These are phyloP conservation scores for Ormyrus rosae DNA, from an alignment of 2,888 invertebrate genomes.

Conservation along the genomic window DNA sequence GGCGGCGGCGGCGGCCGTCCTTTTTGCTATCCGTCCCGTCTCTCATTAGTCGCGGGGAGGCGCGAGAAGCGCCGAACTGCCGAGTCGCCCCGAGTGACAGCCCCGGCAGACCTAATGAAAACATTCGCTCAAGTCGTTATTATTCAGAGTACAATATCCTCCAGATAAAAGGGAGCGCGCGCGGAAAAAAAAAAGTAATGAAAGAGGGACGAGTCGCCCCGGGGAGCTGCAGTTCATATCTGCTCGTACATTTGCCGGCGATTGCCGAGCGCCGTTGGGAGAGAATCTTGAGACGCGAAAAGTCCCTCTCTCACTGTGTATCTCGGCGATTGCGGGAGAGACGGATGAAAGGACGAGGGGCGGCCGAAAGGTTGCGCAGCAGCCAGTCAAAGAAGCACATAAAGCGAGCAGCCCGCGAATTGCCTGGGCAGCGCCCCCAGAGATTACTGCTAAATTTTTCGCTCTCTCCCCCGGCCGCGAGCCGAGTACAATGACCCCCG, in stretches of 20 bases:
- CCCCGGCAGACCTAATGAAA: constrained; percentile 23
- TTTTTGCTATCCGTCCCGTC: not conserved
- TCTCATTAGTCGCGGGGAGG: constrained; percentile 9
- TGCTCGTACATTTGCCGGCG: constrained; percentile 22
- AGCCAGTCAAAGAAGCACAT: constrained; percentile 68
- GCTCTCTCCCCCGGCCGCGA: constrained; percentile 59
- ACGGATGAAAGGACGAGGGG: constrained; percentile 52
- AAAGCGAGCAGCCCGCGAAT: constrained; percentile 68
- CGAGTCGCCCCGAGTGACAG: constrained; percentile 7
- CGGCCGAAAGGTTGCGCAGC: constrained; percentile 58
- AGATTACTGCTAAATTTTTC: constrained; percentile 70
- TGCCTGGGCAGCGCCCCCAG: constrained; percentile 53
- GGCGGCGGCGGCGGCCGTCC: constrained; percentile 3
- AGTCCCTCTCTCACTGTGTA: constrained; percentile 7
- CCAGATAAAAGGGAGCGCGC: constrained; percentile 45
- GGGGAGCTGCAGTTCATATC: not conserved
- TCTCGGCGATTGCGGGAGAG: constrained; percentile 34
- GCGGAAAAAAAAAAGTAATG: constrained; percentile 47
- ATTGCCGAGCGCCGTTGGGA: constrained; percentile 36
- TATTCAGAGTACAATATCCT: constrained; percentile 46
- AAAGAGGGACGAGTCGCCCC: constrained; percentile 14
- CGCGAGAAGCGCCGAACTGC: too few species aligned
- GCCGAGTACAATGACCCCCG: not conserved
- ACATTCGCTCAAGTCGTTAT: constrained; percentile 52
- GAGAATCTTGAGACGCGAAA: constrained; percentile 34